These are phyloP conservation scores for Drosophila histrio DNA, from an alignment of 2,888 invertebrate genomes.

Conservation along the genomic window DNA sequence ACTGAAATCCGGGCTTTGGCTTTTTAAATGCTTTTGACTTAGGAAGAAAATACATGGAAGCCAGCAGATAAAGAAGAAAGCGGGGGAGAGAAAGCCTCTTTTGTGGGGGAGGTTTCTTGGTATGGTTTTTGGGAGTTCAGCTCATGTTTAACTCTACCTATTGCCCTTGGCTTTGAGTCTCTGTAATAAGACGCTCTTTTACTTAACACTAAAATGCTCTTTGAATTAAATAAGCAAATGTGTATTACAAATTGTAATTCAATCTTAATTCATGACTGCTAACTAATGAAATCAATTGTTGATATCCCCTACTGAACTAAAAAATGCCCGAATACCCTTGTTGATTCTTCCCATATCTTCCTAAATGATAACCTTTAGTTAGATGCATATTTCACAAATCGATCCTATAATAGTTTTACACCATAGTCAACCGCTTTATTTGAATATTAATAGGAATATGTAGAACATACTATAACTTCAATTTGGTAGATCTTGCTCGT, in stretches of 20 bases:
- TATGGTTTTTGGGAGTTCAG: neutral
- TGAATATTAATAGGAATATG: too few relatives aligned
- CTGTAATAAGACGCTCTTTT: slow-evolving; percentile 57
- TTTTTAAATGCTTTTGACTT: slow-evolving; percentile 32
- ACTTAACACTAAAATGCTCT: slow-evolving; percentile 49
- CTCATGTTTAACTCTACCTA: slow-evolving; percentile 3
- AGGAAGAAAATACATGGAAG: slow-evolving; percentile 22
- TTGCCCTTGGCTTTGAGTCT: slow-evolving; percentile 35
- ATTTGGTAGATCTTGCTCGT: too few relatives aligned
- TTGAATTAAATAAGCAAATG: slow-evolving; percentile 6
- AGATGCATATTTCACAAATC: too few relatives aligned
- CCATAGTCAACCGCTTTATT: too few relatives aligned
- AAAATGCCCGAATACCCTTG: too few relatives aligned
- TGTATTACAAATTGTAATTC: neutral
- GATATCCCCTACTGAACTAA: neutral
- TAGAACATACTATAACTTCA: too few relatives aligned
- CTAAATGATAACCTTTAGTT: too few relatives aligned
- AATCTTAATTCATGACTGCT: neutral
- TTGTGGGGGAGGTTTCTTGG: neutral
- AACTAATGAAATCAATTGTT: neutral
- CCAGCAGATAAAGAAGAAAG: slow-evolving; percentile 15
- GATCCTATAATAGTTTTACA: too few relatives aligned
- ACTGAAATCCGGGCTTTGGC: slow-evolving; percentile 38
- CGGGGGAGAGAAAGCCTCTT: neutral
- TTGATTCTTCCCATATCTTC: too few relatives aligned